A percentile compares a stretch with the other conserved stretches of the same genome.
Evolutionary conservation across 2,797 vertebrate genomes (phyloP).

Genomic region (Hemitrygon akajei): DNA sequence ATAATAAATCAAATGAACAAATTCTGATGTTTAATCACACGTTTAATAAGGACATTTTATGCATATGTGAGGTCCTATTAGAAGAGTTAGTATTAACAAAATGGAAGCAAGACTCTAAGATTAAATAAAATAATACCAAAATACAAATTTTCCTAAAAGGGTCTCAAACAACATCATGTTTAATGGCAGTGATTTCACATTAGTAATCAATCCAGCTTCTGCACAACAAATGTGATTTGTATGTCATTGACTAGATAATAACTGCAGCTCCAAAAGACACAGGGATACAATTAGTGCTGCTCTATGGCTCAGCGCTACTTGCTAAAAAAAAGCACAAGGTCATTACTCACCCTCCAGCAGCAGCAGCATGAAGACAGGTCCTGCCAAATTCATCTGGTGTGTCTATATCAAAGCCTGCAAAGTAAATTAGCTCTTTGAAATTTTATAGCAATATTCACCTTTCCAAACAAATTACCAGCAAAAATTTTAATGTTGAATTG

Average conservation of each 20-base stretch:
- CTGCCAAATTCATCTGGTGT: conserved; percentile 94
- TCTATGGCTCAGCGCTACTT: conserved; percentile 20
- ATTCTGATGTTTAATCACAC: neutral
- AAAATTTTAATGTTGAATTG: neutral
- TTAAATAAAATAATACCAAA: neutral
- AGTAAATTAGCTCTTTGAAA: conserved; percentile 45
- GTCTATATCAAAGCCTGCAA: conserved; percentile 88
- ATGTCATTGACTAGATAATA: neutral
- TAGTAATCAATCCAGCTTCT: neutral
- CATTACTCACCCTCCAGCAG: conserved; percentile 86
- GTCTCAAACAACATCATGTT: neutral
- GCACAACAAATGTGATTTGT: neutral
- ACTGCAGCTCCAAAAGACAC: neutral
- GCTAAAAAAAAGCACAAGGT: conserved; percentile 42
- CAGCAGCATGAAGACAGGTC: conserved; percentile 96
- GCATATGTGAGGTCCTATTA: neutral
- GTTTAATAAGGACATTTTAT: neutral
- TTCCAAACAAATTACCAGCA: neutral
- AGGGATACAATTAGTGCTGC: conserved; percentile 20
- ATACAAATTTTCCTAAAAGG: neutral
- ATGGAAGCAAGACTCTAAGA: neutral
- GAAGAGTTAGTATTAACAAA: neutral
- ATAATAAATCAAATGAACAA: neutral
- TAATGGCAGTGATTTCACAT: conserved; percentile 7
- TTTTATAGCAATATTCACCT: conserved; percentile 35